These are phyloP conservation scores for Brachionus manjavacas DNA, from an alignment of 1,140 invertebrate species.

Conservation along the genomic window DNA sequence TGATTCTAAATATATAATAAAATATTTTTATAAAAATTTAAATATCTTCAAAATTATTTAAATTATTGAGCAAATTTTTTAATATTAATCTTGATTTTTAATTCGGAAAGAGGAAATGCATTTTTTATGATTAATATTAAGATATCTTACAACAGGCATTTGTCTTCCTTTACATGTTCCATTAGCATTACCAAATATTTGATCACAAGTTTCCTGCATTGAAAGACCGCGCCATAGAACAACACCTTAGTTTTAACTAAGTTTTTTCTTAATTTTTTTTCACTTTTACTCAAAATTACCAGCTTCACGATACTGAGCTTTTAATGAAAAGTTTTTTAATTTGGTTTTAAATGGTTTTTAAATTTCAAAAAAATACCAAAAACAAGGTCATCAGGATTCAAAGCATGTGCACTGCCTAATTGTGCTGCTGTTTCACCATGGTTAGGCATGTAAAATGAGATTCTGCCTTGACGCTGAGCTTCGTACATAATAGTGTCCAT, in stretches of 20 bases:
- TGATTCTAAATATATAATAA: too few relatives aligned
- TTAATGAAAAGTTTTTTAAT: conserved; percentile 55
- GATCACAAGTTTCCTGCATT: conserved; percentile 81
- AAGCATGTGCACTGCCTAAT: conserved; percentile 87
- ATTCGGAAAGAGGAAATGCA: not conserved
- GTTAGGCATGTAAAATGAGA: conserved; percentile 99
- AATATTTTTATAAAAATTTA: not conserved
- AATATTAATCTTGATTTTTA: not conserved
- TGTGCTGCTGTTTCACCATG: conserved; percentile 91
- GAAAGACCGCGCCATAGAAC: conserved; percentile 82
- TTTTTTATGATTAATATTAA: not conserved
- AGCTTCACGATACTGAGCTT: conserved; percentile 49
- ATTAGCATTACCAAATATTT: conserved; percentile 87
- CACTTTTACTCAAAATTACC: not conserved
- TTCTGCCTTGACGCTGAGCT: conserved; percentile 92
- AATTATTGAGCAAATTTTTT: not conserved
- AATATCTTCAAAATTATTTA: not conserved
- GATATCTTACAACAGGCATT: conserved; percentile 71
- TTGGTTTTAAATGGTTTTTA: not conserved
- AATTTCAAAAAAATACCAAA: conserved; percentile 6
- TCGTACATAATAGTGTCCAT: conserved; percentile 97
- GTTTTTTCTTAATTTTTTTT: not conserved
- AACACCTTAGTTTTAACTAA: conserved; percentile 58
- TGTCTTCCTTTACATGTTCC: conserved; percentile 86
- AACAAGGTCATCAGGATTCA: conserved; percentile 67